phyloP scores from a whole-genome alignment of 2,113 vertebrate genomes.

The Ptilorrhoa leucosticta region DNA sequence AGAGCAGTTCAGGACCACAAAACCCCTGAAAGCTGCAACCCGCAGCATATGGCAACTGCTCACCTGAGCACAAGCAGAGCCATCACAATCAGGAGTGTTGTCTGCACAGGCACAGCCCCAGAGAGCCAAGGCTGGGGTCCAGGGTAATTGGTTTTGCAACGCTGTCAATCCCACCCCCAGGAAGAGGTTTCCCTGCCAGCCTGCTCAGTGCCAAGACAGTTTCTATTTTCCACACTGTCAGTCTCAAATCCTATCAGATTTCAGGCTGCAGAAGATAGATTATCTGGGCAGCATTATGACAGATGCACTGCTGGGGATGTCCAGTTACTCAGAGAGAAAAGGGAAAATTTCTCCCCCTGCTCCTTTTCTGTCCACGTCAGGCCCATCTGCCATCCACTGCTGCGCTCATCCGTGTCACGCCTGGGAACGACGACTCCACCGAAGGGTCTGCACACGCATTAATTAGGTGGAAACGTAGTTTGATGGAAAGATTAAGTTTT shows the following conservation, averaged over 20 bases:
- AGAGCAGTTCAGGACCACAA: not conserved
- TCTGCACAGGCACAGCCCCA: not conserved
- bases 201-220: not conserved
- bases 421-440: not conserved
- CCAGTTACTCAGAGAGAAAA: constrained; percentile 11
- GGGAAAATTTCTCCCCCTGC: not conserved
- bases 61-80: not conserved
- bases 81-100: not conserved
- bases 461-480: not conserved
- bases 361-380: not conserved
- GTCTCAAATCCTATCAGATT: constrained; percentile 28
- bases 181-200: constrained; percentile 10
- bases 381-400: not conserved
- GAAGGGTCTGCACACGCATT: rapidly evolving
- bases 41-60: not conserved
- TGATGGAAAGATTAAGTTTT: not conserved
- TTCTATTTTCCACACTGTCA: constrained; percentile 31
- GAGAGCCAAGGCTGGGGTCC: rapidly evolving
- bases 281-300: not conserved
- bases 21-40: not conserved
- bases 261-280: not conserved
- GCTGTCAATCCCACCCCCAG: not conserved
- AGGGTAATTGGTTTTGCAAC: not conserved
- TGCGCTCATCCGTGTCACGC: not conserved
- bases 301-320: not conserved